Conservation (phyloP, 2,888 invertebrate species). For the Ganaspis brasiliensis region DNA sequence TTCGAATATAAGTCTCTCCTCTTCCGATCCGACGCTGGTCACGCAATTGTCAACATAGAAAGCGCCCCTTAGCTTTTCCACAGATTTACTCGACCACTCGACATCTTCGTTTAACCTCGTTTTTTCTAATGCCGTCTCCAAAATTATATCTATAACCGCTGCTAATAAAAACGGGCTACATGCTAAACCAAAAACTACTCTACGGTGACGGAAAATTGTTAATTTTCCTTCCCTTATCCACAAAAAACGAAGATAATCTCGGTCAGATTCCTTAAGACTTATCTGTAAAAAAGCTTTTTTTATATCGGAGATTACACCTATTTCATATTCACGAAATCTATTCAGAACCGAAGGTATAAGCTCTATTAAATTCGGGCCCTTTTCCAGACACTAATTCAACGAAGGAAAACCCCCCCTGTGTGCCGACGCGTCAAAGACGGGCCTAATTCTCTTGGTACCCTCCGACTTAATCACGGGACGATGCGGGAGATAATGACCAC, state of each 20-base stretch:
- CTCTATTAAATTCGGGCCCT: no score
- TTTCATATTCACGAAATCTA: no score
- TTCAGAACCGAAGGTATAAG: no score
- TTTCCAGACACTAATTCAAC: no score
- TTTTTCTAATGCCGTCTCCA: neutral
- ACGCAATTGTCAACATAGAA: no score
- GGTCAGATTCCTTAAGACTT: slow-evolving; percentile 40
- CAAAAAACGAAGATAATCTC: slow-evolving; percentile 59
- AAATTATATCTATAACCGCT: slow-evolving; percentile 46
- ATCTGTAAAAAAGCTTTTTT: slow-evolving; percentile 55
- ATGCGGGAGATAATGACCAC: no score
- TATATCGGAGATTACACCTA: slow-evolving; percentile 53
- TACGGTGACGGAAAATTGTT: slow-evolving; percentile 51
- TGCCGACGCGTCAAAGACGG: no score
- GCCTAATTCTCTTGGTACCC: no score
- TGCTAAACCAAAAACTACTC: slow-evolving; percentile 62
- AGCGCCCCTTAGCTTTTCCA: neutral
- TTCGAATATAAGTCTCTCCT: neutral
- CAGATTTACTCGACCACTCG: neutral
- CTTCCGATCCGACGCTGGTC: neutral
- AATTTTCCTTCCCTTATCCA: slow-evolving; percentile 56
- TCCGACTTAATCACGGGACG: no score
- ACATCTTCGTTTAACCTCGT: no score
- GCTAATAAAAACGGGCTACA: slow-evolving; percentile 57
- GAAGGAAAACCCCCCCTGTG: no score